phyloP scores from a whole-genome alignment of 2,113 vertebrate genomes.

The Passer montanus region DNA sequence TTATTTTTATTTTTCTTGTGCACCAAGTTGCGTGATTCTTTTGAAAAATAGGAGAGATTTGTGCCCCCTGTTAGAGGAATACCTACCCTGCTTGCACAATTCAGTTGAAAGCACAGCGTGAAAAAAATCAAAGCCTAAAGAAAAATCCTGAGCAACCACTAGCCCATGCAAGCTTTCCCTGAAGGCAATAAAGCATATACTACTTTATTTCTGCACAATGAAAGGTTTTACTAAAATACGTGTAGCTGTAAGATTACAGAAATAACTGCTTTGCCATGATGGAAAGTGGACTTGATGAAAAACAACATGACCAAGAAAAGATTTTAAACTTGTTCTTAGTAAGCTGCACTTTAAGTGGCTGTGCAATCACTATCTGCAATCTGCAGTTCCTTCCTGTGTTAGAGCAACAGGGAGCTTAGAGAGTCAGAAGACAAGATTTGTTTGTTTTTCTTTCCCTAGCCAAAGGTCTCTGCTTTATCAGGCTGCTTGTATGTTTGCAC shows the following conservation, averaged over 20 bases:
- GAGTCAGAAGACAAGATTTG: neutral
- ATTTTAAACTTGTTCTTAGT: neutral
- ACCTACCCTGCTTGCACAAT: neutral
- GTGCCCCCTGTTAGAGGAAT: neutral
- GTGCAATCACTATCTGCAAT: neutral
- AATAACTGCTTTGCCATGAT: neutral
- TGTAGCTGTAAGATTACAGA: neutral
- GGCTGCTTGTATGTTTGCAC: neutral
- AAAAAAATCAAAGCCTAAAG: neutral
- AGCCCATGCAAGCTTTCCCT: neutral
- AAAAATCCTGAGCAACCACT: neutral
- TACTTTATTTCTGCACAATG: neutral
- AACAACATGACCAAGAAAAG: neutral
- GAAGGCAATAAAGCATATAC: neutral
- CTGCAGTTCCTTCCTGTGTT: neutral
- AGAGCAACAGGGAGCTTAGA: neutral
- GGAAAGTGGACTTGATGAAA: neutral
- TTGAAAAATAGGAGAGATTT: neutral
- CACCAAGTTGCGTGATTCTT: neutral
- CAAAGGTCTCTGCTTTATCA: neutral
- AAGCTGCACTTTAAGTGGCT: neutral
- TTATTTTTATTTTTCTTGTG: neutral
- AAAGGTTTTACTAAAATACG: neutral
- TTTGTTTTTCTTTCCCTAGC: conserved; percentile 7
- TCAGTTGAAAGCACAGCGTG: neutral